These are phyloP conservation scores for Hemiscyllium ocellatum DNA, from an alignment of 2,113 vertebrate species.

Conservation along the genomic window DNA sequence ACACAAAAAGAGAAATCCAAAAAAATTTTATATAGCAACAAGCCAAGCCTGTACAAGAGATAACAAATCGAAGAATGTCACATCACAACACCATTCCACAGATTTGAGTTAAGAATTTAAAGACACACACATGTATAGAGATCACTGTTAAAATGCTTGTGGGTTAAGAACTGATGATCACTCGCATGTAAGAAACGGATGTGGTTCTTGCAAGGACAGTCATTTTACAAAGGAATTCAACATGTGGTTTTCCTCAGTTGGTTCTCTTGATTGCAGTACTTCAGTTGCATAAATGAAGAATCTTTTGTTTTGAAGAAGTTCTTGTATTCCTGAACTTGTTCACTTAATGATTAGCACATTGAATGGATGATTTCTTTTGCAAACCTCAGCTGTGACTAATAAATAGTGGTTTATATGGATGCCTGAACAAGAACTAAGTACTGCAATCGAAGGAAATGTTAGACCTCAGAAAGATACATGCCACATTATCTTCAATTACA, in stretches of 20 bases:
- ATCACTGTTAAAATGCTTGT: neutral
- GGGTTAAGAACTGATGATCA: neutral
- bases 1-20: neutral
- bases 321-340: neutral
- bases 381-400: neutral
- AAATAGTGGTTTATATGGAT: slow-evolving; percentile 14
- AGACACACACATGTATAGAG: neutral
- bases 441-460: neutral
- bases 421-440: neutral
- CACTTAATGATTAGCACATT: neutral
- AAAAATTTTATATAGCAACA: neutral
- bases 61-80: neutral
- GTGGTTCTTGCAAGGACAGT: neutral
- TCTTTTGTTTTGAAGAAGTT: neutral
- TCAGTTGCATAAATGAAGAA: neutral
- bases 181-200: neutral
- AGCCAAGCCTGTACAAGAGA: neutral
- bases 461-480: neutral
- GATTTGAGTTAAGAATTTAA: neutral
- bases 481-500: slow-evolving; percentile 20
- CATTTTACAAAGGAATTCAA: slow-evolving; percentile 9
- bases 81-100: neutral
- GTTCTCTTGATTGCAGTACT: neutral
- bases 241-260: neutral
- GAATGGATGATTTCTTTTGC: neutral